Base-by-base conservation (phyloP, 2,113 vertebrate species). In the Pteronura brasiliensis region DNA sequence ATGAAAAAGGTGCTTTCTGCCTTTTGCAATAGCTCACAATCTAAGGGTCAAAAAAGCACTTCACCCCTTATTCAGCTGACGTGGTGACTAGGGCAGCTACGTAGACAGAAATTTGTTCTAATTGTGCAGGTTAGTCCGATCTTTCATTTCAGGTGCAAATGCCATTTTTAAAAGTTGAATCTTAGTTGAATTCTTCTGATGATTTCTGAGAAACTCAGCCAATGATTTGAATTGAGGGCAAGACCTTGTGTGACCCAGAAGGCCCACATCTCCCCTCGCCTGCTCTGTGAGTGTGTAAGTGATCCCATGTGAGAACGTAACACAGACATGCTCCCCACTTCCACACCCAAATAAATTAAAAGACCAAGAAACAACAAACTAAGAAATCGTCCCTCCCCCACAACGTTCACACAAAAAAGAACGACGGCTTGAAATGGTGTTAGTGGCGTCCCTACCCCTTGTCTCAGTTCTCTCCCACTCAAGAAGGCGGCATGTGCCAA, bases 371-470 rank as follows among this genome's bases (percentile, higher is more conserved):
- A 77, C 52, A 80, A 29, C 74, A 87, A 76, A 92, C 84, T 71
- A 52, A 84, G 23, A 74, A 84, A 83, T 25, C 6, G 6, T 23
- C 44, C 21, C 52, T 8, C 49, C 14, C 2, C 89, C 29, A 17
- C 27, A 59, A 29, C 15, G 18, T 69, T 72, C 76, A 85, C 92
- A 93, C 39, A 44, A 34, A 52, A 86, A 76, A 84, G 79, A 96
- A 90, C 52, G 89, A 94, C 86, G 92, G n/a, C 72, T 92, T 42
- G 42, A 85, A 95, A 98, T 95, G 72, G 65, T 95, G 61, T 88
- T 90, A 6, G 44, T 82, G 8, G 61, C 79, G 69, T 92, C 83
- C 12, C 39, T 94, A 90, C 67, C 86, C 72, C 96, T 84, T 55
- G 42, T 61, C 74, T 88, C 21, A 0, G 44, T 72, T 96, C 44